phyloP scores from a whole-genome alignment of 2,797 vertebrate species.

The Enteromius afrohamiltoni region DNA sequence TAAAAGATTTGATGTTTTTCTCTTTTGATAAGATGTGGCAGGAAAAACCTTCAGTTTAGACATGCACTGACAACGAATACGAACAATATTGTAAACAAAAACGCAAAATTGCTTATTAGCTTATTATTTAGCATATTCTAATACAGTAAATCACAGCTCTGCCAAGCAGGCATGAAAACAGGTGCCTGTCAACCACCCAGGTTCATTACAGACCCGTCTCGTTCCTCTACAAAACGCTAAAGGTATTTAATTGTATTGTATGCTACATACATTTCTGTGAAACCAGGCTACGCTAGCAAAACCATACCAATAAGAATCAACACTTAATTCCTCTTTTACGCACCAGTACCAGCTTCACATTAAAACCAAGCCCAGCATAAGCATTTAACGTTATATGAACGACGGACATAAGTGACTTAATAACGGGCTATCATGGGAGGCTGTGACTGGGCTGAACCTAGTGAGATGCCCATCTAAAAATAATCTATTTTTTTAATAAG shows the following conservation, averaged over 20 bases:
- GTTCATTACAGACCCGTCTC: background rate
- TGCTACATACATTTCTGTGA: background rate
- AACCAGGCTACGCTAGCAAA: background rate
- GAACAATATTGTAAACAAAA: background rate
- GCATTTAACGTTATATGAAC: background rate
- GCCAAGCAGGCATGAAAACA: background rate
- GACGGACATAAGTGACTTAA: background rate
- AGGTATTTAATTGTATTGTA: background rate
- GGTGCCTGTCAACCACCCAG: background rate
- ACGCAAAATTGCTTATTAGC: background rate
- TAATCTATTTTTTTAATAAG: background rate
- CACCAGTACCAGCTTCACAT: slow-evolving; percentile 1
- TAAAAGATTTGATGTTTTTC: background rate
- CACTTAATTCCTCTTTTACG: slow-evolving; percentile 19
- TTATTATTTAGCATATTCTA: background rate
- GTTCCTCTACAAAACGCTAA: background rate
- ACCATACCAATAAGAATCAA: background rate
- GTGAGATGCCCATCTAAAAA: background rate
- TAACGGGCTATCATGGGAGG: background rate
- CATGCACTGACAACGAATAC: background rate
- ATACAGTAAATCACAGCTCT: slow-evolving; percentile 1
- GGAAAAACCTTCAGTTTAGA: background rate
- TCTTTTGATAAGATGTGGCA: background rate
- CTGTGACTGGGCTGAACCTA: background rate
- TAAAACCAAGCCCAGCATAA: background rate